Evolutionary conservation across 1,140 invertebrate species (phyloP), one percentile per base, ranked within the genome.

Genomic region (Papilio polytes): DNA sequence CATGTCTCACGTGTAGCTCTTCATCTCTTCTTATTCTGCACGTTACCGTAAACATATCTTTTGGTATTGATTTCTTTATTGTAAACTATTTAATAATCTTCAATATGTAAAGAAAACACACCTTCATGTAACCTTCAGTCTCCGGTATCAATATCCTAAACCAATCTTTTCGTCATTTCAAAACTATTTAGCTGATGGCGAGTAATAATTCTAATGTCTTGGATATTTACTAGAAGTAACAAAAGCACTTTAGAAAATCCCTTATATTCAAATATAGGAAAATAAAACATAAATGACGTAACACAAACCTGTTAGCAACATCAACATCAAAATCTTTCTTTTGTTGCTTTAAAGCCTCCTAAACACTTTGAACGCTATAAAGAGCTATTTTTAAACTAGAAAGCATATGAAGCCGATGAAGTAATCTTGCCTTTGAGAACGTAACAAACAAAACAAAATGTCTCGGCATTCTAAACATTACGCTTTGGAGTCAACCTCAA

Each of bases 361-460:
- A 31, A 63, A 63, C 22, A 22, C 22, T 63, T 63, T 22, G 59
- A 26, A 10, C 63, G 22, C 8, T 70, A 70, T 36, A 70, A 70
- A 70, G n/a, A 36, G 63, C 26, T 31, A 70, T 70, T 70, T 66
- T 70, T 70, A 70, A 70, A 51, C 74, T 51, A 48, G 20, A 48
- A 74, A 74, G 26, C 73, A 48, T 41, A 46, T 74, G n/a, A 74
- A 51, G 48, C 44, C 74, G 12, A 15, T 51, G 44, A 76, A 46
- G 18, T 20, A 46, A 53, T 48, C 18, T 51, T 20, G n/a, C 74
- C 74, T 76, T 53, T 76, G 48, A 74, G 73, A 44, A 22, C 22
- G 3, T 22, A 76, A 26, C 46, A 76, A 76, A 26, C 20, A 51
- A 51, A 76, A 74, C 48, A n/a, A 46, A 74, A 76, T 76, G 74